Base-by-base conservation (phyloP, 2,113 vertebrate genomes). In the Cololabis saira region DNA sequence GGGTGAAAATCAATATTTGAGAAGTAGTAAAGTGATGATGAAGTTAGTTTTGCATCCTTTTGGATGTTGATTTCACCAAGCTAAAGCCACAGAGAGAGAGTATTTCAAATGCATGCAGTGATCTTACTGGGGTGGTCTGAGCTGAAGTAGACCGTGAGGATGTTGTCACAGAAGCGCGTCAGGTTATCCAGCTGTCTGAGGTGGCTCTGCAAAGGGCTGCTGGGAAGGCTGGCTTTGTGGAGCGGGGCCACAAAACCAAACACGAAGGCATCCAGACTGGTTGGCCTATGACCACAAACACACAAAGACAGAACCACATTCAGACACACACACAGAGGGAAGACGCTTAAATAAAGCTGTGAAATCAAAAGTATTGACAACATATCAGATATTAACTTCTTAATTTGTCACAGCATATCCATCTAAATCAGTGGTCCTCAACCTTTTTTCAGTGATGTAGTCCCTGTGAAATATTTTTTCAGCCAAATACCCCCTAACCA, bases 211-310 rank as follows among this genome's bases (percentile, higher is more conserved):
- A 99, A 90, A 18, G 95, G 94, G 44, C 94, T 93, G 85, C 94
- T 96, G 16, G 95, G 95, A 16, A 99, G 95, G 61, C 73, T 80
- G 50, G 96, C 95, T 94, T 96, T 98, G 87, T 95, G 93, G 45
- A 99, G 89, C 0, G 98, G 97, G 37, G 96, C 96, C 60, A 99
- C 80, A 64, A 96, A 97, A 59, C 97, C 98, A 92, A 99, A 98
- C 30, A 96, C 95, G 61, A 96, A 98, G 76, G 98, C 96, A 88
- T 99, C 98, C 89, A 99, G 92, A 71, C 96, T 97, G 67, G 94
- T 95, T 60, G 98, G 98, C 84, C 98, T 99, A 69, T 43, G 21
- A 76, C 24, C 67, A 70, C 4, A 67, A 41, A 78, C 3, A 21
- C n/a, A n/a, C 2, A 18, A 10, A 53, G 3, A 27, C 12, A 40